These are phyloP conservation scores for Austrofundulus limnaeus DNA, from an alignment of 2,113 vertebrate genomes.

Conservation along the genomic window DNA sequence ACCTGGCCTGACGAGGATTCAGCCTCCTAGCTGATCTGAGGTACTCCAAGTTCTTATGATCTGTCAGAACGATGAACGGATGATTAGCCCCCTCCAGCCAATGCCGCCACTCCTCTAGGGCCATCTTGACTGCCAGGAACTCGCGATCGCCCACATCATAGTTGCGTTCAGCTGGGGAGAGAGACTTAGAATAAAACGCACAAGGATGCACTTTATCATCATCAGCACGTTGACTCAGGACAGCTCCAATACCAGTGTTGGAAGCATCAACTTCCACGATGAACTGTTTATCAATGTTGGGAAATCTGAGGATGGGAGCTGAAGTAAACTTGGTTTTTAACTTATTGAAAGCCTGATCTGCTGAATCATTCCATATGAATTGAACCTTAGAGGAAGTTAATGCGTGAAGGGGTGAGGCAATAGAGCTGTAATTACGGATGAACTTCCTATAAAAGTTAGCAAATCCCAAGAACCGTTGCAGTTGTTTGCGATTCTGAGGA, in stretches of 20 bases:
- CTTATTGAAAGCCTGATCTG: not conserved
- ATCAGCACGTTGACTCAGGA: no score
- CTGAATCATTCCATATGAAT: not conserved
- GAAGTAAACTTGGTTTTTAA: not conserved
- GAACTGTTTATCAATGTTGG: no score
- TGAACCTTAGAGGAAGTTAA: not conserved
- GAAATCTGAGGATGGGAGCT: no score
- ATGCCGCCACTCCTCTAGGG: not conserved
- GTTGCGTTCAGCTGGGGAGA: not conserved
- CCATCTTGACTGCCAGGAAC: not conserved
- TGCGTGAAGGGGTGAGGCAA: not conserved
- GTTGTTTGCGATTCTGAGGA: not conserved
- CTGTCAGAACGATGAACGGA: no score
- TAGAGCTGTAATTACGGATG: no score
- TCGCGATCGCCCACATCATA: no score
- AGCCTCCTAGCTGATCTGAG: no score
- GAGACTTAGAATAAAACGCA: not conserved
- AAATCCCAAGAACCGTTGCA: not conserved
- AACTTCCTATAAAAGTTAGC: not conserved
- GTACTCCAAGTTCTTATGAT: no score
- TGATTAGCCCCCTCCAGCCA: not conserved
- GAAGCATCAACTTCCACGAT: no score
- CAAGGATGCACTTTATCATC: not conserved
- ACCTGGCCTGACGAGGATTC: no score
- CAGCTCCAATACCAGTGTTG: no score